phyloP scores from a whole-genome alignment of 2,888 invertebrate genomes.

The Conomelus anceps region DNA sequence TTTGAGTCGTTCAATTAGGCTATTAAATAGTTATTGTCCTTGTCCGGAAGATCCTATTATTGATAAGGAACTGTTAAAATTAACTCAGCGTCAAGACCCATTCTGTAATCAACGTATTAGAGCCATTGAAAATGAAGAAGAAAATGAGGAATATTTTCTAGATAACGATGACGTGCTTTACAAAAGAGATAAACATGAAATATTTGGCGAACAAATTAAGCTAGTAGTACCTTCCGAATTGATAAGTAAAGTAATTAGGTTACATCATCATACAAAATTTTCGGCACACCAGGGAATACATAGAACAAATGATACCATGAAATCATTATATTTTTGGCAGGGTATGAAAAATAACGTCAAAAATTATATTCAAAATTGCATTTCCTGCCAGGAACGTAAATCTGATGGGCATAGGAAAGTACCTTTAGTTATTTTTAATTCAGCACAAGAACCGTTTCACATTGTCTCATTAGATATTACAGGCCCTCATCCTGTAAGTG shows the following conservation, averaged over 20 bases:
- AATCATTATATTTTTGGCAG: neutral
- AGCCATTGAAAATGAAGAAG: no score
- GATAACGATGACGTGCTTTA: no score
- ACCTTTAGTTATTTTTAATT: slow-evolving; percentile 34
- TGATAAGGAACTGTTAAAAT: no score
- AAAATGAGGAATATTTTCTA: no score
- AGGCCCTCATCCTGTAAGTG: slow-evolving; percentile 37
- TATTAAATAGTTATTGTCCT: no score
- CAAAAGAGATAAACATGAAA: no score
- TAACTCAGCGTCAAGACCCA: no score
- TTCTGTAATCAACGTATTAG: no score
- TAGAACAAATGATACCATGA: neutral
- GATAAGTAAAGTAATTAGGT: neutral
- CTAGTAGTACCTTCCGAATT: neutral
- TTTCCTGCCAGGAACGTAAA: neutral
- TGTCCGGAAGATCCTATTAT: no score
- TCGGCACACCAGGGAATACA: neutral
- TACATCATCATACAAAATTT: neutral
- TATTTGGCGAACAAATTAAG: neutral
- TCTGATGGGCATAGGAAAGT: neutral
- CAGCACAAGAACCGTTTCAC: no score
- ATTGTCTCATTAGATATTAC: no score
- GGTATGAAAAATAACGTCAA: neutral
- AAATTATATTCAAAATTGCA: neutral
- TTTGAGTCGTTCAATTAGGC: neutral